phyloP scores from a whole-genome alignment of 2,113 vertebrate genomes.

The Amazona guildingii region DNA sequence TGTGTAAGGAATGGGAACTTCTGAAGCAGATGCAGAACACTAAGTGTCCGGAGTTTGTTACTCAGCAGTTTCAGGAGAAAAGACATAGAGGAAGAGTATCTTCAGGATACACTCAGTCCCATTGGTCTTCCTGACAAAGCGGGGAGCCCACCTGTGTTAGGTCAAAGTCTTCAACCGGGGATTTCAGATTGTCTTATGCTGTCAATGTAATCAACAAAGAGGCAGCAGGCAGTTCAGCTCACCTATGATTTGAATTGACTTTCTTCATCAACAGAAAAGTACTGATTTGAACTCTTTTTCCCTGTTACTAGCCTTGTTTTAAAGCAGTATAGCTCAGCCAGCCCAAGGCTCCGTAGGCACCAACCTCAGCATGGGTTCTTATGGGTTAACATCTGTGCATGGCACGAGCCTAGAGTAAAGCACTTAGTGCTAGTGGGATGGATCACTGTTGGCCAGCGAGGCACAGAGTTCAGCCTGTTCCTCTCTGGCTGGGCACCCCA shows the following conservation, averaged over 20 bases:
- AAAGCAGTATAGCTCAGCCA: background rate
- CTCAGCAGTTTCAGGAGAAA: background rate
- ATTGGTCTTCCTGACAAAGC: background rate
- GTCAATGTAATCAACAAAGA: background rate
- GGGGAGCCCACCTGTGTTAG: background rate
- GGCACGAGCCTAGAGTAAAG: background rate
- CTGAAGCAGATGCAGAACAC: background rate
- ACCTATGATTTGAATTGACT: background rate
- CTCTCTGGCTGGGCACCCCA: background rate
- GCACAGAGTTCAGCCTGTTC: background rate
- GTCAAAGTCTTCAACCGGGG: background rate
- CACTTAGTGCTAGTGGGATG: background rate
- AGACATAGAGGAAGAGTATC: background rate
- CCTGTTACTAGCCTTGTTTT: background rate
- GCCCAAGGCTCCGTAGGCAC: background rate
- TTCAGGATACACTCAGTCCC: background rate
- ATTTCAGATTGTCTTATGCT: background rate
- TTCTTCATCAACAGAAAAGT: background rate
- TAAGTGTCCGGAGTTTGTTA: background rate
- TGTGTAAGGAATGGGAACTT: background rate
- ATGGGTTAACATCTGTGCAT: background rate
- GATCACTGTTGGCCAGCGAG: rapidly evolving
- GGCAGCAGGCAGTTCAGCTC: background rate
- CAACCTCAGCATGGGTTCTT: background rate
- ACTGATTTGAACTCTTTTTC: background rate